These are phyloP conservation scores for Solenodon paradoxus DNA, from an alignment of 2,113 vertebrate species.

Conservation along the genomic window DNA sequence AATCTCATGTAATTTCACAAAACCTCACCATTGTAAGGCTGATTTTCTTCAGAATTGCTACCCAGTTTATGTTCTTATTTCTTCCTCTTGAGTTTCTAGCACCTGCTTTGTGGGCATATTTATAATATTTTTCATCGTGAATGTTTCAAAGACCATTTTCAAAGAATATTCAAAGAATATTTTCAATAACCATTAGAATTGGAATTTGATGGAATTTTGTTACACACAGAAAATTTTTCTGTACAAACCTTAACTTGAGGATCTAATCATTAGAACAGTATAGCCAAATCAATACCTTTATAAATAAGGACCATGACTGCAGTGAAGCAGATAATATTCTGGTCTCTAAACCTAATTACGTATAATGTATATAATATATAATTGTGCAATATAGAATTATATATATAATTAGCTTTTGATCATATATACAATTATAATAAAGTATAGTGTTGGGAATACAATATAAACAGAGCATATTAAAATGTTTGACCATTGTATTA, in stretches of 20 bases:
- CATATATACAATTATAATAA: too few species aligned
- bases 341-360: too few species aligned
- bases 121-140: neutral
- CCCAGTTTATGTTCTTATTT: accelerated
- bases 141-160: neutral
- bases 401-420: too few species aligned
- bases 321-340: too few species aligned
- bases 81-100: neutral
- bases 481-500: too few species aligned
- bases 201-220: neutral
- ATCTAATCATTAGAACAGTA: neutral
- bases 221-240: neutral
- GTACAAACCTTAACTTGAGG: neutral
- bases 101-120: neutral
- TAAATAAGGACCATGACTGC: neutral
- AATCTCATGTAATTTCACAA: neutral
- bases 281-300: neutral
- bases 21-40: neutral
- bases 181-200: neutral
- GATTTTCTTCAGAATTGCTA: neutral
- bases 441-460: too few species aligned
- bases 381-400: too few species aligned
- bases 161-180: neutral
- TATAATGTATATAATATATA: too few species aligned
- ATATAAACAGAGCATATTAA: too few species aligned